phyloP scores from a whole-genome alignment of 2,113 vertebrate species.

The Phalacrocorax aristotelis region DNA sequence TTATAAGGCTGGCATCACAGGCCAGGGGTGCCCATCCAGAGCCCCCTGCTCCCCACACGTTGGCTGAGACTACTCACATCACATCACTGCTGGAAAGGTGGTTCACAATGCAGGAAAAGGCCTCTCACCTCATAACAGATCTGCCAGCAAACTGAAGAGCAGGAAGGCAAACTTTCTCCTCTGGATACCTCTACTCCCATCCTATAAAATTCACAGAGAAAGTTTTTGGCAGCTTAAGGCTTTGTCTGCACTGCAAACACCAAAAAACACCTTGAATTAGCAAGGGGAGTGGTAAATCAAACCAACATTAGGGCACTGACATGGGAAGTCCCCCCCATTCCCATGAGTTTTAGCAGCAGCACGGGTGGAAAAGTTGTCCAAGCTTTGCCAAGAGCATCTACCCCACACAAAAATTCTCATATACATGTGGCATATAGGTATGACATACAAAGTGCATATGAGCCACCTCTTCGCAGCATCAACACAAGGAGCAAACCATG shows the following conservation, averaged over 20 bases:
- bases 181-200: background rate
- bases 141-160: background rate
- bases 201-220: background rate
- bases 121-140: background rate
- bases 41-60: background rate
- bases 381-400: background rate
- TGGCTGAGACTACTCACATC: background rate
- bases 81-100: background rate
- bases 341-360: background rate
- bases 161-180: background rate
- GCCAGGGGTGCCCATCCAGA: background rate
- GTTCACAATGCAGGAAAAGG: background rate
- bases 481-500: background rate
- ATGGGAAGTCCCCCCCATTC: background rate
- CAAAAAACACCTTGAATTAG: background rate
- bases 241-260: background rate
- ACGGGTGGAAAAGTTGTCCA: background rate
- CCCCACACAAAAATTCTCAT: background rate
- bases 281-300: background rate
- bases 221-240: background rate
- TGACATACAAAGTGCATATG: background rate
- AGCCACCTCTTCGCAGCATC: background rate
- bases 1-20: background rate
- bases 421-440: accelerated
- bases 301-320: background rate